phyloP scores from a whole-genome alignment of 2,113 vertebrate species.

The Seriola aureovittata region DNA sequence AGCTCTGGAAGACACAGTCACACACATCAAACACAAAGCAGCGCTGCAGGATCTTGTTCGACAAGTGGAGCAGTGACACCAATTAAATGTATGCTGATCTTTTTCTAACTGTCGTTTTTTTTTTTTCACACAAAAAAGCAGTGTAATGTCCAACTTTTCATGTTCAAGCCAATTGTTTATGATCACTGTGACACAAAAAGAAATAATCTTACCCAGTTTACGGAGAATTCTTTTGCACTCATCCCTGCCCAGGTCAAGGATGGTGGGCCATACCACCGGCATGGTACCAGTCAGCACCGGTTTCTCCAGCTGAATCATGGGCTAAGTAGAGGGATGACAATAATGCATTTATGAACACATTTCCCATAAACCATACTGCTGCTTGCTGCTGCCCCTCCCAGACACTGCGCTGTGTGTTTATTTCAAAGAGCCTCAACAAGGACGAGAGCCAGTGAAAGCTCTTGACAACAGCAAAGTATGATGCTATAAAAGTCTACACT shows the following conservation, averaged over 20 bases:
- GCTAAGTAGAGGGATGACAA: constrained; percentile 58
- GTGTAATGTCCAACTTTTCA: too few species aligned
- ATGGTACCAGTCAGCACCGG: constrained; percentile 87
- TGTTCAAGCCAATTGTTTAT: not conserved
- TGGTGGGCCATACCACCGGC: constrained; percentile 99
- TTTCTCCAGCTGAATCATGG: constrained; percentile 88
- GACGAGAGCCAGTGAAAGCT: not conserved
- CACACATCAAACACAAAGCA: constrained; percentile 1
- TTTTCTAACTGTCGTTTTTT: not conserved
- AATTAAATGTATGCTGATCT: not conserved
- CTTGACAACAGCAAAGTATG: not conserved
- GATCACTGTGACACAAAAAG: too few species aligned
- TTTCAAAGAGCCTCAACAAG: not conserved
- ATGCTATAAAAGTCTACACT: not conserved
- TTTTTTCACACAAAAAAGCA: too few species aligned
- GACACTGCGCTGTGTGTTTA: not conserved
- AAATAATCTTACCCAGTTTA: constrained; percentile 89
- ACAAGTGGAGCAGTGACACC: not conserved
- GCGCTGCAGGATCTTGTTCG: not conserved
- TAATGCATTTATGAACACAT: not conserved
- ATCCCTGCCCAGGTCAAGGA: constrained; percentile 97
- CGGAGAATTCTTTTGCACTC: constrained; percentile 98
- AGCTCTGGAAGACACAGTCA: constrained; percentile 86
- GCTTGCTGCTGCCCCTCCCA: not conserved
- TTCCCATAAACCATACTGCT: not conserved